A percentile compares a stretch with the other conserved stretches of the same genome.
Conservation (phyloP, 2,888 invertebrate species). For the Phorcus lineatus region DNA sequence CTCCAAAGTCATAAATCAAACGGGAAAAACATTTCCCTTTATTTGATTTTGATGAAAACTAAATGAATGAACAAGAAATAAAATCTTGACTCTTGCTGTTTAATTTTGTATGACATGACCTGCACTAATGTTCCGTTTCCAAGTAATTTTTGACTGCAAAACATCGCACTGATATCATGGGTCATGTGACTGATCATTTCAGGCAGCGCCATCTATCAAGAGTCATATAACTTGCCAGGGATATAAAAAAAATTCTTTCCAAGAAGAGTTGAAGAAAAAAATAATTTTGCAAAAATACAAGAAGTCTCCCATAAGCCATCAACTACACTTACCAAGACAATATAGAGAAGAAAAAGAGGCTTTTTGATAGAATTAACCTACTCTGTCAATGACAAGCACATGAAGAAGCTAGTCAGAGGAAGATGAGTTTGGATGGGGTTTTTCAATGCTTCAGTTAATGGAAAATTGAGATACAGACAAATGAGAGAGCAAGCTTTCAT, state of each 20-base stretch:
- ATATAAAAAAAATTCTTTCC: background rate
- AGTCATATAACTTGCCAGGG: background rate
- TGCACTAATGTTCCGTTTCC: background rate
- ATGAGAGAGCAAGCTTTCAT: no score
- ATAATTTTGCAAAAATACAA: background rate
- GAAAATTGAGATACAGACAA: no score
- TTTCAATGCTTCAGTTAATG: no score
- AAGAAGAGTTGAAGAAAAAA: background rate
- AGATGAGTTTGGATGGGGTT: no score
- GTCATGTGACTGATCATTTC: background rate
- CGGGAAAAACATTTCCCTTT: background rate
- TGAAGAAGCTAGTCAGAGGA: no score
- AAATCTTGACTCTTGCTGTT: background rate
- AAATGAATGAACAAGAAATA: background rate
- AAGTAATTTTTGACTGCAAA: background rate
- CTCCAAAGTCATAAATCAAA: conserved; percentile 6
- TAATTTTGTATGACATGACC: background rate
- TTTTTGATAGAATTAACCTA: background rate
- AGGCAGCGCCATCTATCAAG: background rate
- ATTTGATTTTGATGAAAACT: conserved; percentile 8
- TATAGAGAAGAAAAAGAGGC: background rate
- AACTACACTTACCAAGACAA: background rate
- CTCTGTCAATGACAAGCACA: background rate
- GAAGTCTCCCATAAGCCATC: background rate
- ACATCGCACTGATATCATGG: background rate